Evolutionary conservation across 2,797 vertebrate species (phyloP), one percentile per base, ranked within the genome.

Genomic region (Morus bassanus): DNA sequence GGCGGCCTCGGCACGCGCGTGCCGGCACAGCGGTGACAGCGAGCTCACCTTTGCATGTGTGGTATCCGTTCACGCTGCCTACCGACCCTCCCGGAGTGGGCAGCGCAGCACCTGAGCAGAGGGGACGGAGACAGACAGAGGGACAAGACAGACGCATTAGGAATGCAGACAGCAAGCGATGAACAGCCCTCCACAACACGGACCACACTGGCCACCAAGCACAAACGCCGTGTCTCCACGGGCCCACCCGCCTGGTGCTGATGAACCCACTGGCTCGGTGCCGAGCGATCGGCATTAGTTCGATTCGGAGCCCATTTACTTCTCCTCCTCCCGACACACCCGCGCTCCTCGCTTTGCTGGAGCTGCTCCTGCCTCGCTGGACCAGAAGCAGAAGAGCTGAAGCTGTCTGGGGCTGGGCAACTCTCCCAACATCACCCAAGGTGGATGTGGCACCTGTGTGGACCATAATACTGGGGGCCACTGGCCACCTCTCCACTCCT

Each of bases 31-130:
- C 10, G 21, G 54, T 69, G 93, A 61, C 89, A 28, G 85, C 0
- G 41, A 94, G 96, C 99, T 99, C 99, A 99, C 99, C 99, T 99
- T 99, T 99, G 97, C 99, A 99, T 51, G 99, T 99, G 98, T 99
- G 99, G 98, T 99, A 99, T 97, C 99, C 99, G 84, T 99, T 99
- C 97, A 99, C 98, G 96, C 99, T 99, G 98, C 99, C 98, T 92
- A 96, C 88, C 12, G 97, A 97, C 84, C 95, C 98, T 98, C 97
- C 98, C 88, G 97, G 94, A 45, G 97, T 24, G 67, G 98, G 97
- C 95, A 97, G 96, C 37, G 98, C 93, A 85, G 98, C 98, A 98
- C 99, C 99, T 99, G 98, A 96, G 98, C 98, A 98, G 98, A 96
- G 95, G 93, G 98, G 95, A 98, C 6, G 53, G 95, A 96, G 96